Base-by-base conservation (phyloP, 2,888 invertebrate species). In the Drosophila helvetica region DNA sequence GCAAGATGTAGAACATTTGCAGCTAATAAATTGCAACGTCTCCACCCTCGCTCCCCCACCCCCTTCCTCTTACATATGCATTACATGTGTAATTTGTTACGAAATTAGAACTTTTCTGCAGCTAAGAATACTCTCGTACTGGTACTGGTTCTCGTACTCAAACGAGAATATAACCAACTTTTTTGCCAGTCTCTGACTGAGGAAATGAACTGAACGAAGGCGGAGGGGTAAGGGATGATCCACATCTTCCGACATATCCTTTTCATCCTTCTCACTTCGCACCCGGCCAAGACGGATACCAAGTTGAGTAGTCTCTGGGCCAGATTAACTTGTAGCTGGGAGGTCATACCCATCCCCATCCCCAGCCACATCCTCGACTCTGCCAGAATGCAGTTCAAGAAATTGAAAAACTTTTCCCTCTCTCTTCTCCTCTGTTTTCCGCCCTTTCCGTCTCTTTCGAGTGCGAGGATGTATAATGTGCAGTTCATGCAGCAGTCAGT, bases 11-110 rank as follows among this genome's bases (percentile, higher is more conserved):
- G 22, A 27, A 30, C 72, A 57, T 72, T 72, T 65, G 64, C 66
- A 73, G 60, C 76, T 81, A 81, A 83, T 81, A 83, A 85, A 84
- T 86, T 86, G 71, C 74, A 52, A 51, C 58, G 43, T 33, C 43
- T 25, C 54, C 25, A 30, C 45, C 17, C 15, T 25, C 30, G 25
- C 5, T 1, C 2, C 22, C 5, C 22, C 22, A 22, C 4, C 30
- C 8, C 9, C 0, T 3, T 25, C 15, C 18, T 33, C 72, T 74
- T 83, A 77, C 83, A 87, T 79, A 87, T 83, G 87, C 87, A 87
- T 84, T 87, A 84, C 83, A 84, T 87, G 86, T 84, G 83, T 84
- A 87, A 83, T 86, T 85, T 83, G 85, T 85, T 79, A 86, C 79
- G 70, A 87, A 83, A 82, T 82, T 82, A 86, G 86, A 82, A 82